Evolutionary conservation across 2,888 invertebrate genomes (phyloP).

Genomic region (Papilio protenor): DNA sequence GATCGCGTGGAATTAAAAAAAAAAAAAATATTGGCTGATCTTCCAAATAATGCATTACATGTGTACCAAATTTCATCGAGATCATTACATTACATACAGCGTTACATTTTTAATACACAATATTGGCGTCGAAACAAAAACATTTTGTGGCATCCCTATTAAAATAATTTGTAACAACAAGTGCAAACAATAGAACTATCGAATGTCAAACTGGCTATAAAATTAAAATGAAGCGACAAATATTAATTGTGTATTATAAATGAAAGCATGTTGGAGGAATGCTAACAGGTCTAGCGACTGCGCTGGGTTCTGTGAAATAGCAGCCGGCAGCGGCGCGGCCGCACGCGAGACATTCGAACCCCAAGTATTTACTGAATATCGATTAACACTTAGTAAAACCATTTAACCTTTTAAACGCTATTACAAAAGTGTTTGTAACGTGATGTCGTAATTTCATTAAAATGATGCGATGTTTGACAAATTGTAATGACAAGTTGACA

Average conservation of each 20-base stretch:
- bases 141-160: neutral
- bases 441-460: neutral
- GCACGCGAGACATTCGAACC: slow-evolving; percentile 64
- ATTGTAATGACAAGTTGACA: neutral
- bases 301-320: slow-evolving; percentile 70
- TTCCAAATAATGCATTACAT: no score
- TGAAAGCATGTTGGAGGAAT: slow-evolving; percentile 33
- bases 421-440: slow-evolving; percentile 3
- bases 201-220: slow-evolving; percentile 13
- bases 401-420: slow-evolving; percentile 40
- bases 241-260: slow-evolving; percentile 32
- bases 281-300: slow-evolving; percentile 50
- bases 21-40: no score
- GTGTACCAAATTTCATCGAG: no score
- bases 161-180: neutral
- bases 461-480: neutral
- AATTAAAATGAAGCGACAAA: slow-evolving; percentile 11
- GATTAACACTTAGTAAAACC: slow-evolving; percentile 51
- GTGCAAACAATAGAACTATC: slow-evolving; percentile 8
- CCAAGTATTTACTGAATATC: slow-evolving; percentile 54
- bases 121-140: neutral
- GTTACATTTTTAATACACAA: neutral
- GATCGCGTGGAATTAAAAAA: no score
- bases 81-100: no score
- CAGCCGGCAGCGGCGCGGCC: slow-evolving; percentile 51